Conservation (phyloP, 2,888 invertebrate genomes). For the Ochlodes sylvanus region DNA sequence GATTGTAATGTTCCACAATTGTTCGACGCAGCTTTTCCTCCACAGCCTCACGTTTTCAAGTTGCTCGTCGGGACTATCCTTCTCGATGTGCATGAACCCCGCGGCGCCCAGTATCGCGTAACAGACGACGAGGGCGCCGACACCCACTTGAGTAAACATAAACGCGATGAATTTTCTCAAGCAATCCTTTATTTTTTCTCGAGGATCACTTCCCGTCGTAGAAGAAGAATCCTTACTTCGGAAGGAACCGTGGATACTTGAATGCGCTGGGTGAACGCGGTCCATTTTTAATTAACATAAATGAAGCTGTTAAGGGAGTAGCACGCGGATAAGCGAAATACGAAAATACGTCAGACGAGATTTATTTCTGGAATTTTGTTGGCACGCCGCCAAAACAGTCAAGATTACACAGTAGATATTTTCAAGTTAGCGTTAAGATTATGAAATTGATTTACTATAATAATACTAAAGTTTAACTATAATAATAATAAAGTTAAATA, state of each 20-base stretch:
- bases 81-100: slow-evolving; percentile 92
- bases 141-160: slow-evolving; percentile 97
- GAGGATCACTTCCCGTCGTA: slow-evolving; percentile 87
- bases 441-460: too few species aligned
- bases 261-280: slow-evolving; percentile 64
- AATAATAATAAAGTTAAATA: too few species aligned
- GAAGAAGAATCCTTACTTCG: slow-evolving; percentile 88
- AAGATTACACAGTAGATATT: neutral
- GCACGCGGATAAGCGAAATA: slow-evolving; percentile 38
- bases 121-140: slow-evolving; percentile 93
- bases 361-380: slow-evolving; percentile 71
- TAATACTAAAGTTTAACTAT: too few species aligned
- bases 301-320: slow-evolving; percentile 33
- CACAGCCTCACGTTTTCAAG: slow-evolving; percentile 78
- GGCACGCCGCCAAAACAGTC: slow-evolving; percentile 62
- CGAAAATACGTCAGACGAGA: slow-evolving; percentile 47
- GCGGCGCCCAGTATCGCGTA: slow-evolving; percentile 95
- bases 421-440: neutral
- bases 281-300: slow-evolving; percentile 59
- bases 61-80: slow-evolving; percentile 82
- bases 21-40: slow-evolving; percentile 85
- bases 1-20: slow-evolving; percentile 89
- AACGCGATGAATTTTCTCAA: slow-evolving; percentile 94
- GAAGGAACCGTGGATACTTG: slow-evolving; percentile 85
- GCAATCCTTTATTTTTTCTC: slow-evolving; percentile 93